phyloP scores from a whole-genome alignment of 2,888 invertebrate species.

The Drosophila imparisetae region DNA sequence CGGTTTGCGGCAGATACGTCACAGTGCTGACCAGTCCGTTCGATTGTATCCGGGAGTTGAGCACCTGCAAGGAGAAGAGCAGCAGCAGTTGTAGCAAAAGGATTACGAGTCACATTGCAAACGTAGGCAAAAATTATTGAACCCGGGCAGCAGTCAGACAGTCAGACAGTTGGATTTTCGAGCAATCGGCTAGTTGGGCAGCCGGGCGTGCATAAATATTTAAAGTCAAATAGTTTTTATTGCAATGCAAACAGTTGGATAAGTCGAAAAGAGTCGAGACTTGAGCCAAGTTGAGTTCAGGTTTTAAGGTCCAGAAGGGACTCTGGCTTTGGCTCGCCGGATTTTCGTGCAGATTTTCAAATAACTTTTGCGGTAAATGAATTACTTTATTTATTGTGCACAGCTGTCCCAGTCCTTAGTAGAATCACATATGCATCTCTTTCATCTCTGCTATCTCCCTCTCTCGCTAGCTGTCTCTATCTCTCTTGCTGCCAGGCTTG shows the following conservation, averaged over 20 bases:
- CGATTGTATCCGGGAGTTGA: slow-evolving; percentile 85
- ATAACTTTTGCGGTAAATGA: slow-evolving; percentile 77
- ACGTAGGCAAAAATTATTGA: slow-evolving; percentile 56
- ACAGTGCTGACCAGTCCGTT: slow-evolving; percentile 87
- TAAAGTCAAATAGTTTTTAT: slow-evolving; percentile 77
- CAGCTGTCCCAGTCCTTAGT: slow-evolving; percentile 55
- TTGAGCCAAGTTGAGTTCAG: slow-evolving; percentile 23
- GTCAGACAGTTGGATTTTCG: background rate
- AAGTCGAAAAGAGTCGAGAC: slow-evolving; percentile 42
- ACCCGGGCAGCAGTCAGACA: slow-evolving; percentile 19
- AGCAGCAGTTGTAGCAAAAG: slow-evolving; percentile 8
- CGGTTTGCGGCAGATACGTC: slow-evolving; percentile 86
- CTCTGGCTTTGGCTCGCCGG: slow-evolving; percentile 30
- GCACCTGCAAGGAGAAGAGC: slow-evolving; percentile 83
- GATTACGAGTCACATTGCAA: slow-evolving; percentile 38
- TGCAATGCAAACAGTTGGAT: slow-evolving; percentile 64
- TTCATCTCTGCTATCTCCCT: background rate
- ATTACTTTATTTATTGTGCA: slow-evolving; percentile 79
- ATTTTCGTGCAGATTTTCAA: slow-evolving; percentile 69
- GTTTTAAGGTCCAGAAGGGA: slow-evolving; percentile 26
- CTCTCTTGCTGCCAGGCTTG: slow-evolving; percentile 29
- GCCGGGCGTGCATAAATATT: slow-evolving; percentile 65
- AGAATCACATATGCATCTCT: slow-evolving; percentile 50
- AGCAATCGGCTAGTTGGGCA: background rate
- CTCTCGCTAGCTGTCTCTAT: background rate